These are phyloP conservation scores for Tragulus kanchil DNA, from an alignment of 2,113 vertebrate genomes.

Conservation along the genomic window DNA sequence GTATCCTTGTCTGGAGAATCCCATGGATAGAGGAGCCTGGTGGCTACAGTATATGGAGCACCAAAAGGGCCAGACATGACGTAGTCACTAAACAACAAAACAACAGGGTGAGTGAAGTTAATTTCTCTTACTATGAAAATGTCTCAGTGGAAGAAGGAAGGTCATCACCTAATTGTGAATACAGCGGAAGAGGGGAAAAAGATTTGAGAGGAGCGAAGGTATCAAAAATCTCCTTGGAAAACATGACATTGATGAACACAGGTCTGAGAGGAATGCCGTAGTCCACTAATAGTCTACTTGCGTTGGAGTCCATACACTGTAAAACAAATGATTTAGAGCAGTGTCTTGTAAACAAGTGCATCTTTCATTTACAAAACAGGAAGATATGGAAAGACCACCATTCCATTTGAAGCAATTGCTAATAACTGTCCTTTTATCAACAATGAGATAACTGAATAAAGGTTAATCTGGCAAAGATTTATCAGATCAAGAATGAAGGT, in stretches of 20 bases:
- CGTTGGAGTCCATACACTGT: neutral
- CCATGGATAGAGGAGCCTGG: neutral
- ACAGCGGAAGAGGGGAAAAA: fast-evolving
- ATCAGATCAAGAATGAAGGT: neutral
- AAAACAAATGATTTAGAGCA: neutral
- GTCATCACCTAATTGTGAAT: neutral
- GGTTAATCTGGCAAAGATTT: neutral
- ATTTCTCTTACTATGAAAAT: too few species aligned
- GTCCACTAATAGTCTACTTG: neutral
- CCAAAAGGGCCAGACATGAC: neutral
- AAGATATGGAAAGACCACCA: neutral
- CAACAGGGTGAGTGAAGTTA: neutral
- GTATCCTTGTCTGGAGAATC: neutral
- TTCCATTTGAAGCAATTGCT: neutral
- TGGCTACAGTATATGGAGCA: neutral
- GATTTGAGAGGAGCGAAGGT: neutral
- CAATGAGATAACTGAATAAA: neutral
- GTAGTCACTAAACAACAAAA: neutral
- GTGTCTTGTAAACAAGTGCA: fast-evolving
- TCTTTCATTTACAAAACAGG: neutral
- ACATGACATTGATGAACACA: neutral
- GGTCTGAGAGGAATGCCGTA: fast-evolving
- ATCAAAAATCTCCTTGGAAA: neutral
- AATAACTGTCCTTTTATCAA: neutral
- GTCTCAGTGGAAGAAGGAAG: neutral